These are phyloP conservation scores for Cervus canadensis DNA, from an alignment of 2,113 vertebrate genomes.

Conservation along the genomic window DNA sequence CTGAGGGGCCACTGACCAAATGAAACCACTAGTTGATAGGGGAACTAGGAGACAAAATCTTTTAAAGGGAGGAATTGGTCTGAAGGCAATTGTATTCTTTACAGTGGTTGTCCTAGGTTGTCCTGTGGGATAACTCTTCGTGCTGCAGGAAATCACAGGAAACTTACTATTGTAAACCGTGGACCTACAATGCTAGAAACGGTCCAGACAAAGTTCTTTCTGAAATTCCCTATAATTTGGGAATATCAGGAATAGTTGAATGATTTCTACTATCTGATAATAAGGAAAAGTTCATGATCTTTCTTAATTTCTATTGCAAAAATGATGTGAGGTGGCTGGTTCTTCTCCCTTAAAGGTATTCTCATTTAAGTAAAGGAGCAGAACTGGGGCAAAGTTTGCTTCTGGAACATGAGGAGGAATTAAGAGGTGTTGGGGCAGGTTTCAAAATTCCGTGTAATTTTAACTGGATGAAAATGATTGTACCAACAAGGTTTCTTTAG, in stretches of 20 bases:
- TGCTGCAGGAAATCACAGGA: background rate
- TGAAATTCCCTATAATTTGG: background rate
- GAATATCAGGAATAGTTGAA: background rate
- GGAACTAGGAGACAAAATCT: background rate
- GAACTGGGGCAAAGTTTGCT: background rate
- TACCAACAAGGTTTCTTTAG: background rate
- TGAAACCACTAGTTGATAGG: background rate
- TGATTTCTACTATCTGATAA: background rate
- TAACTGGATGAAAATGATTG: background rate
- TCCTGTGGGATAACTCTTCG: background rate
- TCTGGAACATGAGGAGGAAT: background rate
- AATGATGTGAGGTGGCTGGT: background rate
- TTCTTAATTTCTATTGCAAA: background rate
- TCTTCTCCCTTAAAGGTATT: background rate
- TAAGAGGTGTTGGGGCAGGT: background rate
- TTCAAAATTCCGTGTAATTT: background rate
- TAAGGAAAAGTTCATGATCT: background rate
- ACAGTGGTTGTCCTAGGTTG: background rate
- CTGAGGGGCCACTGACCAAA: background rate
- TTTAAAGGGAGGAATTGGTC: background rate
- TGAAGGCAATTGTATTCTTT: background rate
- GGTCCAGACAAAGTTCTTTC: background rate
- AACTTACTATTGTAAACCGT: background rate
- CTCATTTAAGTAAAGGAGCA: background rate
- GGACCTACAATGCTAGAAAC: background rate